A percentile compares a stretch with the other conserved stretches of the same genome.
Evolutionary conservation across 2,888 invertebrate genomes (phyloP).

Genomic region (Meta bourneti): DNA sequence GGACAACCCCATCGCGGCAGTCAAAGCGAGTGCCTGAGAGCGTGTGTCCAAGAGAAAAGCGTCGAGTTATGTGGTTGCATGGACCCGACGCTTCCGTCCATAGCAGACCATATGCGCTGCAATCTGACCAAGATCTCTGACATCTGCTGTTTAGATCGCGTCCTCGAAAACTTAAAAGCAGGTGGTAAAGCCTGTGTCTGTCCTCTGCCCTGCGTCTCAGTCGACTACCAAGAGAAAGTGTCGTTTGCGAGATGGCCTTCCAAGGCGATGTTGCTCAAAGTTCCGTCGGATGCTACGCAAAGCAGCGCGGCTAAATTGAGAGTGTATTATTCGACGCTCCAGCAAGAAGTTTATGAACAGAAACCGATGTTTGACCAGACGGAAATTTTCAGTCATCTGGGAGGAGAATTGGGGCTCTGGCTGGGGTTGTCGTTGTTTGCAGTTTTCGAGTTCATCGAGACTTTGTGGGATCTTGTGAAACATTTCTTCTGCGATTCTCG

Average conservation of each 20-base stretch:
- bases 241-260: conserved; percentile 50
- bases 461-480: background rate
- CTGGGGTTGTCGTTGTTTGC: conserved; percentile 42
- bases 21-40: background rate
- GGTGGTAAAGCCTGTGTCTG: conserved; percentile 9
- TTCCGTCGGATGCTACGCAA: background rate
- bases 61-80: conserved; percentile 11
- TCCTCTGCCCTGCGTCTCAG: conserved; percentile 32
- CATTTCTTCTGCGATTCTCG: background rate
- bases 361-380: conserved; percentile 23
- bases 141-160: conserved; percentile 12
- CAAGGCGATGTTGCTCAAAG: background rate
- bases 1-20: background rate
- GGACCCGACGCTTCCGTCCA: conserved; percentile 3
- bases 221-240: background rate
- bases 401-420: conserved; percentile 48
- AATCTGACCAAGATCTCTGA: background rate
- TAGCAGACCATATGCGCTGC: background rate
- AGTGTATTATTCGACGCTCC: conserved; percentile 29
- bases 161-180: background rate
- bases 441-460: conserved; percentile 43
- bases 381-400: conserved; percentile 53
- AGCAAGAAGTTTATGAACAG: conserved; percentile 21
- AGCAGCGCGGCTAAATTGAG: conserved; percentile 1
- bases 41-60: conserved; percentile 16